Conservation (phyloP, 2,888 invertebrate genomes). For the Tenodera sinensis region DNA sequence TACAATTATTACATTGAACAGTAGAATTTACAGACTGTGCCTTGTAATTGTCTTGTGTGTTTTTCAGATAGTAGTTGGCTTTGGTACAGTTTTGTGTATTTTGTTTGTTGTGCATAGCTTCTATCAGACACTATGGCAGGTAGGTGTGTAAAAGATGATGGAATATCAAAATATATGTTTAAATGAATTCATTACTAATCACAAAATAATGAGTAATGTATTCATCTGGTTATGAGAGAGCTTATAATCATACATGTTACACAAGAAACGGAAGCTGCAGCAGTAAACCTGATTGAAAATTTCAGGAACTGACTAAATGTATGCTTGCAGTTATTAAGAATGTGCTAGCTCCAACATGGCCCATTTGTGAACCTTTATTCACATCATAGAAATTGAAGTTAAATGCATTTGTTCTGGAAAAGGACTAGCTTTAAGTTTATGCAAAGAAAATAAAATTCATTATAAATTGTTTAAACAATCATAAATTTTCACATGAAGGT, state of each 20-base stretch:
- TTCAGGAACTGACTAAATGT: neutral
- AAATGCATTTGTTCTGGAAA: neutral
- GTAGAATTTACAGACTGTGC: slow-evolving; percentile 31
- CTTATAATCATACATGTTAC: neutral
- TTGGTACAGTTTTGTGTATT: neutral
- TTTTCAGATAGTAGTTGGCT: neutral
- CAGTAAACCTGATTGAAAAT: neutral
- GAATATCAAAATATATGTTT: neutral
- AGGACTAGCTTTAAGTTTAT: neutral
- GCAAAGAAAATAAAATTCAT: neutral
- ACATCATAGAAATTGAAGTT: neutral
- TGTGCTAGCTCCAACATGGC: no score
- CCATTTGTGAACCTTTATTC: neutral
- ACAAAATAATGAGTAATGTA: neutral
- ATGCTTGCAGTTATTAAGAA: neutral
- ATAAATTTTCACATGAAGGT: no score
- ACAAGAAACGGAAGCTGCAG: neutral
- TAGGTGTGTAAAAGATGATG: neutral
- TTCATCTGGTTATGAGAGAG: neutral
- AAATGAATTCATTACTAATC: neutral
- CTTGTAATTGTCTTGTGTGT: slow-evolving; percentile 30
- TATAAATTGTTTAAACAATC: no score
- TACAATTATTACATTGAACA: slow-evolving; percentile 20
- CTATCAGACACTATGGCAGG: neutral
- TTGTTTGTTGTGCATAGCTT: neutral